phyloP scores from a whole-genome alignment of 2,888 invertebrate species.

The Germaria angustata region DNA sequence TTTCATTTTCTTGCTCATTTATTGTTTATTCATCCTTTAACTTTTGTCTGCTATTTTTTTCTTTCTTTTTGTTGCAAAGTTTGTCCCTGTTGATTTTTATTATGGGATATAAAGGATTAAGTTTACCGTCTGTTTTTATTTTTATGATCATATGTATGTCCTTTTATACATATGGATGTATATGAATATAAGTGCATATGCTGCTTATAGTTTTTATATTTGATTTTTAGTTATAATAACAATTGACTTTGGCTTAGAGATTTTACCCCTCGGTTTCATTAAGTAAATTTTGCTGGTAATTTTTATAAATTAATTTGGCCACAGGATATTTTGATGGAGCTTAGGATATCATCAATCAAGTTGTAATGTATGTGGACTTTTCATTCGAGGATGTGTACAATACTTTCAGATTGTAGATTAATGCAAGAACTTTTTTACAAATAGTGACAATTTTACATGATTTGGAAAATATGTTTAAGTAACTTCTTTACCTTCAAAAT shows the following conservation, averaged over 20 bases:
- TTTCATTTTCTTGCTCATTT: neutral
- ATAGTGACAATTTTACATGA: too few species aligned
- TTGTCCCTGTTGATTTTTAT: constrained; percentile 60
- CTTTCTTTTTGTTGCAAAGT: constrained; percentile 15
- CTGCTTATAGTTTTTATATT: constrained; percentile 13
- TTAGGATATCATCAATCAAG: constrained; percentile 42
- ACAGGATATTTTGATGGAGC: constrained; percentile 21
- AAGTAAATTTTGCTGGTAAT: constrained; percentile 51
- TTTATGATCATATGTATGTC: constrained; percentile 36
- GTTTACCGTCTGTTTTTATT: constrained; percentile 61
- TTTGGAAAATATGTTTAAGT: too few species aligned
- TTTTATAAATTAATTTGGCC: constrained; percentile 60
- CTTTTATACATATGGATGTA: constrained; percentile 16
- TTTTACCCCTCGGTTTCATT: neutral
- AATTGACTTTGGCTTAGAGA: constrained; percentile 59
- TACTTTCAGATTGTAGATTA: too few species aligned
- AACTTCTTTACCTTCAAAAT: too few species aligned
- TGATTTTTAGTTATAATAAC: constrained; percentile 42
- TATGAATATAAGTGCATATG: constrained; percentile 43
- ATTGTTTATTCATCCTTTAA: constrained; percentile 42
- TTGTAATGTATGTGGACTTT: neutral
- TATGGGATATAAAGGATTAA: constrained; percentile 66
- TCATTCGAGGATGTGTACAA: neutral
- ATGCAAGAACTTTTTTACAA: too few species aligned
- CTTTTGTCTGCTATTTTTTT: constrained; percentile 7